Base-by-base conservation (phyloP, 1,140 invertebrate species). In the Camponotus floridanus region DNA sequence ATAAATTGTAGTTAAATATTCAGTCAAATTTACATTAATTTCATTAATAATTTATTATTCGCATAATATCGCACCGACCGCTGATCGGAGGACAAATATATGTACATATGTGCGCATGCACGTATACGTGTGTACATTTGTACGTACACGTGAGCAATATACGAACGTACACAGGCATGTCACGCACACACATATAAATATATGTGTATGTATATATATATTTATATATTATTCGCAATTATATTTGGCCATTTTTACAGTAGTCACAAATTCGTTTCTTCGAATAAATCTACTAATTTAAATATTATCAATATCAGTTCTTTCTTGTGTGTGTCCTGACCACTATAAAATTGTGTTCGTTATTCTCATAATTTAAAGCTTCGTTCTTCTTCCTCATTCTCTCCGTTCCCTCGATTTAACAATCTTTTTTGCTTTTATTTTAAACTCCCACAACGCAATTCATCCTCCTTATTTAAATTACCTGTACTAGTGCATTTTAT, bases 21-120 rank as follows among this genome's bases (percentile, higher is more conserved):
- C 92, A 93, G 93, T 93, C 92, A 92, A 80, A 94, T 95, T 95
- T 94, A 95, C 95, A 95, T 95, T 95, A 95, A 94, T 95, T 95
- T 95, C 92, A 94, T 94, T 94, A 95, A 95, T 95, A 95, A 95
- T 95, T 95, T 95, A 95, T 95, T 95, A 95, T 94, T 94, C 91
- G 94, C 93, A 93, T 94, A 95, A 94, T 94, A 94, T 93, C 94
- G 89, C 91, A 91, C 88, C 92, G 90, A 88, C 87, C 89, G 87
- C 87, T 90, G 87, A 87, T 91, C 91, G 90, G 90, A 87, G 84
- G 91, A 86, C 91, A 90, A 87, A 92, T 92, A 89, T 90, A 83
- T 62, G 21, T 70, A 80, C 15, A 55, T 68, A 55, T 39, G 71
- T 67, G 59, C 70, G 61, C 51, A 26, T 45, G 68, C 55, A 21